Evolutionary conservation across 2,888 invertebrate species (phyloP).

Genomic region (Lasius platythorax): DNA sequence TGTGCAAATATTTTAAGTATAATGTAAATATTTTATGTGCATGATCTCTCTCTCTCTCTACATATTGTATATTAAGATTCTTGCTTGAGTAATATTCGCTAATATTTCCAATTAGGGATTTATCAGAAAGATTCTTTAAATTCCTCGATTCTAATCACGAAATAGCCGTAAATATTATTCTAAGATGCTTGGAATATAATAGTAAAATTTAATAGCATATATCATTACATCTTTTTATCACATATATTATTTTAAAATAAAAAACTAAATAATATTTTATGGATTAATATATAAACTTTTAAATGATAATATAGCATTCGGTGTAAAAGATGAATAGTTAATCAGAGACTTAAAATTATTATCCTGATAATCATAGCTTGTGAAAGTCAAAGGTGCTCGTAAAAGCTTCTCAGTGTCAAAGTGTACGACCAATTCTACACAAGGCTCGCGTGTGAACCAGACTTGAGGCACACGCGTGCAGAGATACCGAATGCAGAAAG

Average conservation of each 20-base stretch:
- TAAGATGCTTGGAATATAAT: not conserved
- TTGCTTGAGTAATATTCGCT: not conserved
- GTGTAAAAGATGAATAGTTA: constrained; percentile 12
- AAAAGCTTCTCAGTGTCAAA: constrained; percentile 24
- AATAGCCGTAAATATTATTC: not conserved
- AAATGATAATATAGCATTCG: not conserved
- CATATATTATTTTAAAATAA: not conserved
- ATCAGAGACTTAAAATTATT: not conserved
- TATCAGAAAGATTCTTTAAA: not conserved
- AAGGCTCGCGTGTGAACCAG: constrained; percentile 66
- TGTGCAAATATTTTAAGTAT: not conserved
- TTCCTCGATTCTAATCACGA: not conserved
- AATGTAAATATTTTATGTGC: not conserved
- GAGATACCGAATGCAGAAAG: constrained; percentile 27
- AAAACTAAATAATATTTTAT: not conserved
- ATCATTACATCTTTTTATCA: not conserved
- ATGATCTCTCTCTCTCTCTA: too few relatives aligned
- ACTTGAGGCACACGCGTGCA: constrained; percentile 58
- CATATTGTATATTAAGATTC: not conserved
- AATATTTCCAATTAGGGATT: not conserved
- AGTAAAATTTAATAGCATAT: not conserved
- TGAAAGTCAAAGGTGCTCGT: constrained; percentile 31
- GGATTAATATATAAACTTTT: not conserved
- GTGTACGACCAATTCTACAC: constrained; percentile 9
- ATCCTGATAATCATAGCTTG: constrained; percentile 14